Evolutionary conservation across 2,113 vertebrate species (phyloP).

Genomic region (Sinocyclocheilus maitianheensis): DNA sequence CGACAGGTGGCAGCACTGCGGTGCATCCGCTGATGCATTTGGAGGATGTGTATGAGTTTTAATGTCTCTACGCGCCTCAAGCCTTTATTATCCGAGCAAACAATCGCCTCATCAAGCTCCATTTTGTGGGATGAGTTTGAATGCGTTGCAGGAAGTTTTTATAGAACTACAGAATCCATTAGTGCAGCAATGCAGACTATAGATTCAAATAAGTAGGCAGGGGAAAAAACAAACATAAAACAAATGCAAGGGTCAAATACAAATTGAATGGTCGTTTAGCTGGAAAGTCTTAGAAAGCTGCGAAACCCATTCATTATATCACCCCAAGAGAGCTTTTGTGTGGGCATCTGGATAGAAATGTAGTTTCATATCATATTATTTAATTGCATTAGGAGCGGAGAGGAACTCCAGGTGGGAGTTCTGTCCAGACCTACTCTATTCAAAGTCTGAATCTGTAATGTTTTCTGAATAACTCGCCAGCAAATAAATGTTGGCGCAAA

Average conservation of each 20-base stretch:
- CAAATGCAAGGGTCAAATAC: background rate
- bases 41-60: background rate
- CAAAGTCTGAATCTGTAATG: background rate
- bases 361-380: background rate
- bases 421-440: background rate
- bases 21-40: background rate
- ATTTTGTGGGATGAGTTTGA: background rate
- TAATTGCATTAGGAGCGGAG: background rate
- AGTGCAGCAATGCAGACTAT: background rate
- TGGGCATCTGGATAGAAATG: background rate
- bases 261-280: background rate
- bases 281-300: background rate
- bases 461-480: background rate
- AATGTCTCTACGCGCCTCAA: constrained; percentile 5
- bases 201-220: background rate
- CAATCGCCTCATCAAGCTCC: constrained; percentile 10
- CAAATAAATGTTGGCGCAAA: too few species aligned
- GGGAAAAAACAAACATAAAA: background rate
- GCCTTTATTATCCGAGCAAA: constrained; percentile 13
- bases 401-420: background rate
- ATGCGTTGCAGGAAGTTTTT: background rate
- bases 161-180: too few species aligned
- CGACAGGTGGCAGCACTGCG: constrained; percentile 76
- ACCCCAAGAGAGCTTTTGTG: background rate
- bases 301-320: background rate